These are phyloP conservation scores for Ceratothoa steindachneri DNA, from an alignment of 2,888 invertebrate genomes.

Conservation along the genomic window DNA sequence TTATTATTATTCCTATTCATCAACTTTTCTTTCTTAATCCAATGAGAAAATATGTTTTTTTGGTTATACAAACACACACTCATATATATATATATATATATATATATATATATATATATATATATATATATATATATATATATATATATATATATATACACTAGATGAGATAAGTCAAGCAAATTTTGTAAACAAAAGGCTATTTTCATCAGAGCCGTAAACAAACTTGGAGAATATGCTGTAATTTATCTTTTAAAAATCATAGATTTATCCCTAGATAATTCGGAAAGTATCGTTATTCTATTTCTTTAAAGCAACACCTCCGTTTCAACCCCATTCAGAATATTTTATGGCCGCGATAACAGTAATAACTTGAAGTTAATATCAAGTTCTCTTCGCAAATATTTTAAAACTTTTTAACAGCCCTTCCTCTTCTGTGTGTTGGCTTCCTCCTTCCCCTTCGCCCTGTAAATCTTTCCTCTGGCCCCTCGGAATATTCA, in stretches of 20 bases:
- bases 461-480: not conserved
- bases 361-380: not conserved
- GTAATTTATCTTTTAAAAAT: no score
- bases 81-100: not conserved
- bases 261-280: not conserved
- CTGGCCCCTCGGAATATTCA: conserved; percentile 19
- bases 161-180: no score
- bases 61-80: not conserved
- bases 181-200: no score
- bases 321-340: not conserved
- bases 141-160: not conserved
- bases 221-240: no score
- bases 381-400: not conserved
- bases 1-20: not conserved
- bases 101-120: not conserved
- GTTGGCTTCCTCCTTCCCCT: not conserved
- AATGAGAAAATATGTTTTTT: no score
- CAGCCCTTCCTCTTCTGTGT: not conserved
- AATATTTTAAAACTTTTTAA: not conserved
- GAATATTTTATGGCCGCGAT: not conserved
- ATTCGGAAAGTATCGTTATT: not conserved
- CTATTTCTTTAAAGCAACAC: not conserved
- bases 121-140: not conserved
- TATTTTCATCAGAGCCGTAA: no score
- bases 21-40: no score